These are phyloP conservation scores for Drosophila azteca DNA, from an alignment of 1,140 invertebrate genomes.

Conservation along the genomic window DNA sequence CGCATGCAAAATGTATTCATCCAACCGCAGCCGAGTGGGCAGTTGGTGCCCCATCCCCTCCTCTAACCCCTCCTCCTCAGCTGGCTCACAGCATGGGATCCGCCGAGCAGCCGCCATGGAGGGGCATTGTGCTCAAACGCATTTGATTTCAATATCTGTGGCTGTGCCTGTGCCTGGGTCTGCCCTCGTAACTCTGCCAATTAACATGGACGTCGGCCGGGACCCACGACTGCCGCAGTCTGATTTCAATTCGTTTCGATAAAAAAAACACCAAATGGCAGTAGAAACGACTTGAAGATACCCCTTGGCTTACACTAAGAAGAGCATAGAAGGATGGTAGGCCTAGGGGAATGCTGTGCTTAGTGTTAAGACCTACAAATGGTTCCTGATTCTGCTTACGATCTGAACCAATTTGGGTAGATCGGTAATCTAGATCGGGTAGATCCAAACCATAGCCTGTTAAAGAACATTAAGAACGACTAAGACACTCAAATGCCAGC, in stretches of 20 bases:
- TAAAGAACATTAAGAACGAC: too few species aligned
- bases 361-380: too few species aligned
- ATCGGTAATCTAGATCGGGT: too few species aligned
- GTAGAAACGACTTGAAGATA: neutral
- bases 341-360: too few species aligned
- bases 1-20: conserved; percentile 78
- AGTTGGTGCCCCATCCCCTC: neutral
- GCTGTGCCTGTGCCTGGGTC: neutral
- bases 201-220: conserved; percentile 48
- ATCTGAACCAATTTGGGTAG: too few species aligned
- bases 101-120: neutral
- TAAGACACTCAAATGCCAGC: too few species aligned
- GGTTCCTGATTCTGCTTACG: too few species aligned
- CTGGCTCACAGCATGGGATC: conserved; percentile 3
- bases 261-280: neutral
- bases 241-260: conserved; percentile 57
- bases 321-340: too few species aligned
- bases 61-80: conserved; percentile 9
- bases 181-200: conserved; percentile 45
- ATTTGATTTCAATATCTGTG: conserved; percentile 68
- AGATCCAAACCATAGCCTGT: too few species aligned
- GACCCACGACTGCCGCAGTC: conserved; percentile 8
- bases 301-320: neutral
- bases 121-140: conserved; percentile 43
- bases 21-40: conserved; percentile 55